Conservation (phyloP, 2,113 vertebrate genomes). For the Microcebus ravelobensis region DNA sequence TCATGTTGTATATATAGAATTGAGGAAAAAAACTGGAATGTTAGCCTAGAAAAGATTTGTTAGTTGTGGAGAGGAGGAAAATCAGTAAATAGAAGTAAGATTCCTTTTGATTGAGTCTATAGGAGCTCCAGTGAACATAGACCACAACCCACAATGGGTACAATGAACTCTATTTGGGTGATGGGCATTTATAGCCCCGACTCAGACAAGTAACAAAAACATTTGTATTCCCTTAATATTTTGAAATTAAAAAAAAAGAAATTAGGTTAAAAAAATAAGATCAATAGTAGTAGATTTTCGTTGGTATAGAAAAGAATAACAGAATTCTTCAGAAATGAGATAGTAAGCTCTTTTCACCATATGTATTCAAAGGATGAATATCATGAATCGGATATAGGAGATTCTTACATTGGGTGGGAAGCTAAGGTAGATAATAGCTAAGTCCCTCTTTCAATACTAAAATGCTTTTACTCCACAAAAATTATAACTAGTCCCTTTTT, state of each 20-base stretch:
- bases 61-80: background rate
- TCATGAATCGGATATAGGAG: background rate
- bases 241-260: too few species aligned
- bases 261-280: too few species aligned
- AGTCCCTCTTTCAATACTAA: slow-evolving; percentile 29
- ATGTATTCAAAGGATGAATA: background rate
- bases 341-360: background rate
- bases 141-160: background rate
- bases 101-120: background rate
- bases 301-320: background rate
- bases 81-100: background rate
- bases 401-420: slow-evolving; percentile 26
- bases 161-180: too few species aligned
- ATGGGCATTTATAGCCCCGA: too few species aligned
- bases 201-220: too few species aligned
- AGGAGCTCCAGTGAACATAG: background rate
- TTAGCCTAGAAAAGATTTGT: background rate
- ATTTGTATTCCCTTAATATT: too few species aligned
- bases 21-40: background rate
- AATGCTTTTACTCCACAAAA: background rate
- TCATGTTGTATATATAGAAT: background rate
- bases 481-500: background rate
- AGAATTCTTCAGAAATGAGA: slow-evolving; percentile 25
- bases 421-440: background rate
- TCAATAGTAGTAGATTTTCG: background rate